Base-by-base conservation (phyloP, 2,888 invertebrate genomes). In the Harpagoxenus sublaevis region DNA sequence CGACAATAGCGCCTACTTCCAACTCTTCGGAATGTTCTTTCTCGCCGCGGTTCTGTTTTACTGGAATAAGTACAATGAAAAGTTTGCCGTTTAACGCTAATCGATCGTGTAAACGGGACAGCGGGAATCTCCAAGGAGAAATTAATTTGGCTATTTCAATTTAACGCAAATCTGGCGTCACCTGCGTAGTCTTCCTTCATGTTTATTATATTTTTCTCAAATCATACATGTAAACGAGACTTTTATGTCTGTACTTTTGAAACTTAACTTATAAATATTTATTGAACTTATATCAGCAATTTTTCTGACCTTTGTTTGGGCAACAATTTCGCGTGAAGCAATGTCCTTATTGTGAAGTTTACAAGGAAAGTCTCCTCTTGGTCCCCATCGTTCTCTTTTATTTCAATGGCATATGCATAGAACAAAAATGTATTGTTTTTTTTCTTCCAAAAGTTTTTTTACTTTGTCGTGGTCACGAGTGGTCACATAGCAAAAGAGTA, bases 21-120 rank as follows among this genome's bases (percentile, higher is more conserved):
- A 94, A 90, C 92, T 95, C 66, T 88, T 94, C 87, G 93, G 92
- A 92, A 93, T 95, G 92, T 88, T 94, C 73, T 79, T 94, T 55
- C 88, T 95, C 74, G 90, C 91, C 42, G 81, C 86, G 28, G 78
- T 94, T 83, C 87, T 94, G 66, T 94, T 93, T 88, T 94, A 90
- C 78, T 94, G 93, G 93, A 94, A 92, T 88, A 94, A 92, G 88
- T 89, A 86, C 82, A 92, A 88, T 88, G 85, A 87, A 66, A 84
- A 84, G 84, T 48, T 86, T 85, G 71, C n/a, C 23, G 12, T 60
- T 60, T 45, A 18, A 57, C 18, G 5, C 60, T 45, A 45, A 60
- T 15, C 31, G 8, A 31, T 55, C 10, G 53, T 3, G 15, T 4
- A 23, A 23, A 39, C 12, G 8, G n/a, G 9, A 65, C 5, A 3